Base-by-base conservation (phyloP, 2,113 vertebrate genomes). In the Sula dactylatra region DNA sequence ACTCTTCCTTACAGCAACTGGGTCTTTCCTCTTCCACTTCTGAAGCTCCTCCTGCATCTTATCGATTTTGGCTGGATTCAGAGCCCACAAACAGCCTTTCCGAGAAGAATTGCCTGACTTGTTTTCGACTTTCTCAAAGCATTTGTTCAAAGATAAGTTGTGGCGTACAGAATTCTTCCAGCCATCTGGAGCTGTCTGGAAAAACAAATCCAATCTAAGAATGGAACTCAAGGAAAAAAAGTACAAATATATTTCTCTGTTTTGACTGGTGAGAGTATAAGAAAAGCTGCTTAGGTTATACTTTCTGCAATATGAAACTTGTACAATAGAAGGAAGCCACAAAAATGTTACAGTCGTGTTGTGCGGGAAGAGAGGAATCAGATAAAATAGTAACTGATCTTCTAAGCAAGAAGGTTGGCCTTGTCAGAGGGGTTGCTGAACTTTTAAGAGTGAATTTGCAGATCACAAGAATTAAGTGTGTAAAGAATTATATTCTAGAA, bases 91-190 rank as follows among this genome's bases (percentile, higher is more conserved):
- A 25, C 99, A 99, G 76, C 99, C 99, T 92, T 99, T 99, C 13
- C 99, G 95, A 38, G 99, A 99, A 2, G 99, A 98, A 91, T 98
- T 99, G 19, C 99, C 99, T 0, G 98, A 99, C 93, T 99, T 99
- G 97, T 99, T 99, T 96, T 99, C 99, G 16, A 99, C 99, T 92
- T 99, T 99, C 97, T 99, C 99, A n/a, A 99, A 99, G 96, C 99
- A 99, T 92, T 99, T 99, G 98, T 99, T 99, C 95, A 99, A 95
- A 34, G 99, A 99, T 9, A 99, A 98, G 83, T 99, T 99, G 98
- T 99, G 99, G 59, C 99, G 99, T 56, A 99, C 99, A 0, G 99
- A 99, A 98, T 99, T 99, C 98, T 99, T 99, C 99, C 99, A 99
- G 40, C 99, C 99, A 34, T 99, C 99, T 7, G 99, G 99, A 17